phyloP scores from a whole-genome alignment of 2,113 vertebrate species.

The Amazona vittata region DNA sequence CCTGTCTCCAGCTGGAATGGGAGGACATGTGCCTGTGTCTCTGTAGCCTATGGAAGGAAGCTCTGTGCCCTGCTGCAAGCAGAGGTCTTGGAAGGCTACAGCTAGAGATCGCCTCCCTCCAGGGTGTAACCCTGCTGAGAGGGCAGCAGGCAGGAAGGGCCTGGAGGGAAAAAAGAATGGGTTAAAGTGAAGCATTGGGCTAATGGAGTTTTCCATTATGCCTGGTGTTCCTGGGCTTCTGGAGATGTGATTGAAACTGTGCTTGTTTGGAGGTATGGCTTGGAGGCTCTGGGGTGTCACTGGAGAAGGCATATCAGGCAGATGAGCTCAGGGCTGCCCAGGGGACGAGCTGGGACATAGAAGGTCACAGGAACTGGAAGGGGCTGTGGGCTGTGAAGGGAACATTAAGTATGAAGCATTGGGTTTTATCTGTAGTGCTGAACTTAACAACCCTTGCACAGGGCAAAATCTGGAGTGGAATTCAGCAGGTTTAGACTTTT shows the following conservation, averaged over 20 bases:
- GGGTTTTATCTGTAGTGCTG: neutral
- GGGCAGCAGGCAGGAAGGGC: neutral
- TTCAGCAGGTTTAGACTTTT: neutral
- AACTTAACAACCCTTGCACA: neutral
- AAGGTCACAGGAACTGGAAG: neutral
- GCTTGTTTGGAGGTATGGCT: neutral
- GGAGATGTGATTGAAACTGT: neutral
- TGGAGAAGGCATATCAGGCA: neutral
- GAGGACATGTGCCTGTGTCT: neutral
- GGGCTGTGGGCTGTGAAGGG: neutral
- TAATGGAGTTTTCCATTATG: neutral
- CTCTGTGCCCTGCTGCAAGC: neutral
- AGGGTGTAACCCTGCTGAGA: neutral
- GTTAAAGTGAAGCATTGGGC: neutral
- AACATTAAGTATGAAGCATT: neutral
- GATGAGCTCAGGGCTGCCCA: neutral
- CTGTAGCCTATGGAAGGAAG: neutral
- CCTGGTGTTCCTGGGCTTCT: neutral
- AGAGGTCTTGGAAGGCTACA: neutral
- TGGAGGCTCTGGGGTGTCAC: neutral
- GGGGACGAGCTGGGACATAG: neutral
- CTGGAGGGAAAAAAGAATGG: neutral
- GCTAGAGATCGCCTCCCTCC: too few species aligned
- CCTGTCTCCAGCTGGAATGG: neutral
- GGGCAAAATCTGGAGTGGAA: neutral